These are phyloP conservation scores for Physella acuta DNA, from an alignment of 1,140 invertebrate species.

Conservation along the genomic window DNA sequence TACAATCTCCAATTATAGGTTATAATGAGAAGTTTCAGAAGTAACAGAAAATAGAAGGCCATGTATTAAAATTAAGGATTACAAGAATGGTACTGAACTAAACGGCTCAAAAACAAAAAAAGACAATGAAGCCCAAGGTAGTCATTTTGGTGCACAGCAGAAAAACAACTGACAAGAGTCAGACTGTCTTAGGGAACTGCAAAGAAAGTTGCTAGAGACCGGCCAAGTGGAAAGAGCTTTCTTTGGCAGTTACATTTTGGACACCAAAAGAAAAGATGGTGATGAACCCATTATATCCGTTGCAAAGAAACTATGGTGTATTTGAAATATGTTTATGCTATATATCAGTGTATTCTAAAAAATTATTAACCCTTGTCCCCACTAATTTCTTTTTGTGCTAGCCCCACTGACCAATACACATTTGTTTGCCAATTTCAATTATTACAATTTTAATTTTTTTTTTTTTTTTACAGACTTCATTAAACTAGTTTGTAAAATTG, in stretches of 20 bases:
- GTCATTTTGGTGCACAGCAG: neutral
- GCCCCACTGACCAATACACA: no score
- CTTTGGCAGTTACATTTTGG: conserved; percentile 11
- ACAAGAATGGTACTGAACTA: neutral
- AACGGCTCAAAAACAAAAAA: neutral
- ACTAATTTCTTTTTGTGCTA: no score
- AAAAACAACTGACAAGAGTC: no score
- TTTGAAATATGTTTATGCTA: neutral
- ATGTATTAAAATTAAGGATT: neutral
- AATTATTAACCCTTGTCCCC: neutral
- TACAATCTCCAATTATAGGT: no score
- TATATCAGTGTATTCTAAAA: neutral
- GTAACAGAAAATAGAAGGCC: neutral
- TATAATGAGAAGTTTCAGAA: no score
- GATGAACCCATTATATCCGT: neutral
- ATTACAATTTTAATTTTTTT: no score
- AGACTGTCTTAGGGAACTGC: no score
- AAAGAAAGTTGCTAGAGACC: neutral
- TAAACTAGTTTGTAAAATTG: no score
- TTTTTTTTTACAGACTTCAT: no score
- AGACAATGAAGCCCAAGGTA: neutral
- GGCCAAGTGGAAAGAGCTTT: neutral
- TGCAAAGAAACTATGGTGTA: neutral
- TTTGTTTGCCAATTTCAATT: no score
- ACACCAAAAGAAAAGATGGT: conserved; percentile 24